Evolutionary conservation across 2,888 invertebrate species (phyloP), one percentile per base, ranked within the genome.

Genomic region (Drosophila picticornis): DNA sequence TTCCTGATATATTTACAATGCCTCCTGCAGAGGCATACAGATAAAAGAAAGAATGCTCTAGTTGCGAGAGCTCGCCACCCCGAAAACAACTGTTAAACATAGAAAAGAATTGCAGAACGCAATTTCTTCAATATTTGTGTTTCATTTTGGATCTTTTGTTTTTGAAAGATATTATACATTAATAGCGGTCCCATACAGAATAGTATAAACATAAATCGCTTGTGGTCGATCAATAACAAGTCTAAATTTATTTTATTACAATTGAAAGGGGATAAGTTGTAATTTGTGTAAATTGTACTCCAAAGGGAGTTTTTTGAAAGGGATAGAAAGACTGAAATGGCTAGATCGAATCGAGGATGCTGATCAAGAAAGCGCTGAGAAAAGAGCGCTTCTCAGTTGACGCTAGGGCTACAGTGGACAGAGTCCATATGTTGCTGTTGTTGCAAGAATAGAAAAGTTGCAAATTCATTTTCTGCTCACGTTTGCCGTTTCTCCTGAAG

Each of bases 391-490:
- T 52, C 59, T 58, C 46, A 72, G 51, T 52, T 32, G 40, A 5
- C 58, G 48, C 32, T 63, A 58, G 27, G 60, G 56, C 59, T 70
- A 57, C 52, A 59, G 61, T 22, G 52, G 46, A 59, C 31, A n/a
- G 4, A 31, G 25, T 38, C n/a, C 27, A 63, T 13, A 55, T 55
- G 36, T 36, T 36, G 36, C 25, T 27, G 10, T 32, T 36, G 25
- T 53, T 53, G 52, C 22, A 32, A 16, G 36, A n/a, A 19, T 9
- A 34, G 25, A 53, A 62, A 68, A 43, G 72, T 63, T 66, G 64
- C 60, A 68, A 83, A 86, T 92, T 91, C 85, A 91, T 91, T 91
- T 90, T 90, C 86, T 82, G 83, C 89, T 91, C 91, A 92, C 91
- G 91, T 91, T 86, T 91, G 90, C 84, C 84, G 79, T 78, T 86